Base-by-base conservation (phyloP, 2,113 vertebrate species). In the Toxotes chatareus region DNA sequence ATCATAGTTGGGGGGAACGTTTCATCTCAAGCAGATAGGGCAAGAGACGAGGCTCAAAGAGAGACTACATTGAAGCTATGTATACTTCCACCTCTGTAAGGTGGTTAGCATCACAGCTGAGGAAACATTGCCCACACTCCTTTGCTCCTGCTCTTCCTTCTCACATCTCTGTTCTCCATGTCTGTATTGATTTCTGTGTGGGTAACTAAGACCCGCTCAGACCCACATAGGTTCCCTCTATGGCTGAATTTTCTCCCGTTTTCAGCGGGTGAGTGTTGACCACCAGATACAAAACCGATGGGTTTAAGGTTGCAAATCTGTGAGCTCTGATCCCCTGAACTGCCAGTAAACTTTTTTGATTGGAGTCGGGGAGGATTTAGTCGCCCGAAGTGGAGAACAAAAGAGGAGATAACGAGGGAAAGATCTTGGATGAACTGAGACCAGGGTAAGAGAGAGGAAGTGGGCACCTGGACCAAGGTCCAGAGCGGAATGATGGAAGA, bases 111-210 rank as follows among this genome's bases (percentile, higher is more conserved):
- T 80, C 72, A 68, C 66, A 76, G 73, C 75, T 63, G 65, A 80
- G 70, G 66, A 72, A 75, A 38, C 60, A 44, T 69, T 89, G 79
- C 85, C 83, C 85, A 86, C 88, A 75, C 78, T 85, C 4, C 73
- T 57, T 85, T 73, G 68, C 76, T 80, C 64, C 78, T 31, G 40
- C 73, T 72, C 66, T 51, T 76, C 64, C 11, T 64, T 61, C 82
- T 82, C 51, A 66, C 56, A 27, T 27, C 65, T 84, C 68, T 71
- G n/a, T 74, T 73, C 85, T 76, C 44, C 51, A 19, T 64, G 87
- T 86, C 13, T 9, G 0, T 62, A 92, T 90, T 73, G 91, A 92
- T 90, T 92, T 89, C 65, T 74, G 76, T 82, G 83, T 81, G 80
- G 86, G 89, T 82, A 82, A 78, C 84, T 81, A 73, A 85, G 68